Conservation (phyloP, 2,888 invertebrate species). For the Dasysyrphus tricinctus region DNA sequence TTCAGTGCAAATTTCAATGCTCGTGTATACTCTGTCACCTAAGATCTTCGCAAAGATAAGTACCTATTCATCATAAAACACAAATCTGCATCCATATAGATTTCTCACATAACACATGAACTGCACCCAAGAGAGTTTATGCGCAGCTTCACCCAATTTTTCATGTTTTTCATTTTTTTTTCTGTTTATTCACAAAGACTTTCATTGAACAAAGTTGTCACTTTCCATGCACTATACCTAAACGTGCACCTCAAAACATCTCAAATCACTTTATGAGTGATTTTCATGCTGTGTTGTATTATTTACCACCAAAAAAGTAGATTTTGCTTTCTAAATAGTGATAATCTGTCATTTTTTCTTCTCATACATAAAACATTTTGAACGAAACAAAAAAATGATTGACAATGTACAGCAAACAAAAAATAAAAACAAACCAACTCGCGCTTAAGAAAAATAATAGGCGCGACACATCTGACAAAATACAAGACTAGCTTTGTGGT, state of each 20-base stretch:
- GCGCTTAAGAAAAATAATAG: constrained; percentile 31
- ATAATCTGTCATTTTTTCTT: constrained; percentile 66
- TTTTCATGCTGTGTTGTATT: constrained; percentile 47
- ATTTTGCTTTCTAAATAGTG: constrained; percentile 72
- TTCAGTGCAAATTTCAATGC: background rate
- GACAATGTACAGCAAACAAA: constrained; percentile 47
- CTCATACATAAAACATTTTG: constrained; percentile 65
- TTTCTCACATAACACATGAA: constrained; percentile 30
- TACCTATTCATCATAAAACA: background rate
- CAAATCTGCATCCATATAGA: constrained; percentile 1
- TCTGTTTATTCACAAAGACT: constrained; percentile 43
- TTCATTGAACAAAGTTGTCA: constrained; percentile 67
- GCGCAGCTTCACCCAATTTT: constrained; percentile 27
- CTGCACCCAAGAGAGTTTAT: constrained; percentile 17
- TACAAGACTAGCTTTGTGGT: constrained; percentile 19
- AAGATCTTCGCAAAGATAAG: background rate
- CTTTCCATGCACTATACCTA: constrained; percentile 57
- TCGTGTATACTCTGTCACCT: constrained; percentile 12
- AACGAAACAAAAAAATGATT: constrained; percentile 47
- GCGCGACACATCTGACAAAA: constrained; percentile 58
- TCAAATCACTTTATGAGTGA: constrained; percentile 51
- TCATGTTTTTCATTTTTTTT: background rate
- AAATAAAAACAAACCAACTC: constrained; percentile 1
- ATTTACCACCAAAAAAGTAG: constrained; percentile 66
- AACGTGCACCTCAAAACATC: constrained; percentile 27